Conservation (phyloP, 2,113 vertebrate species). For the Ophthalmolycus amberensis region DNA sequence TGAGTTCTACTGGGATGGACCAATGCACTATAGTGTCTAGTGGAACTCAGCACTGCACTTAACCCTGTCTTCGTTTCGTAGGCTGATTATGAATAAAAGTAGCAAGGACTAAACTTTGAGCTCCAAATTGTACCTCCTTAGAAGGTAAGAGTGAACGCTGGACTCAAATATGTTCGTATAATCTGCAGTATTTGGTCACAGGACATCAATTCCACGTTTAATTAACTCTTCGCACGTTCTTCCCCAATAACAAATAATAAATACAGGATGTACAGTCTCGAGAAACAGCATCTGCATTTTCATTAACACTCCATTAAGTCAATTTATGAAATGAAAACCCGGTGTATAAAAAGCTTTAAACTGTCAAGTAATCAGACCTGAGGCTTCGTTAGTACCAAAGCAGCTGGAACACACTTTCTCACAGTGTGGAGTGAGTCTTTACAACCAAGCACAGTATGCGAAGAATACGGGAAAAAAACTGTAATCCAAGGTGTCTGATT, state of each 20-base stretch:
- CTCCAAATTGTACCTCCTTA: background rate
- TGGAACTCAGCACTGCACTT: background rate
- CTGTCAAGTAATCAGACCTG: slow-evolving; percentile 62
- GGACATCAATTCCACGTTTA: slow-evolving; percentile 11
- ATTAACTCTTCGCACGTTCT: slow-evolving; percentile 30
- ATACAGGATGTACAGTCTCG: slow-evolving; percentile 36
- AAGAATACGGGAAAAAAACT: slow-evolving; percentile 68
- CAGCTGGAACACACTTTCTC: slow-evolving; percentile 70
- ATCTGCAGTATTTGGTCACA: slow-evolving; percentile 10
- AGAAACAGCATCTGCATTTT: slow-evolving; percentile 47
- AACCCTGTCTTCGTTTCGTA: background rate
- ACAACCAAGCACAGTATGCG: slow-evolving; percentile 59
- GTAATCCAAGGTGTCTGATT: slow-evolving; percentile 74
- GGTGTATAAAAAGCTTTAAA: slow-evolving; percentile 40
- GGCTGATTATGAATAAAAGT: background rate
- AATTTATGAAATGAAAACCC: slow-evolving; percentile 54
- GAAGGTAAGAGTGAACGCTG: background rate
- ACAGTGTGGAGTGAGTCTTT: slow-evolving; percentile 58
- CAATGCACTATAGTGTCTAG: slow-evolving; percentile 1
- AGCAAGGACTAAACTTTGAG: background rate
- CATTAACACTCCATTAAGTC: slow-evolving; percentile 60
- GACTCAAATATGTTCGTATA: background rate
- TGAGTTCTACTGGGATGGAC: slow-evolving; percentile 25
- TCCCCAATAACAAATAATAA: slow-evolving; percentile 41
- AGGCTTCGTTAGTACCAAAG: slow-evolving; percentile 56